Base-by-base conservation (phyloP, 2,888 invertebrate genomes). In the Opisthograptis luteolata region DNA sequence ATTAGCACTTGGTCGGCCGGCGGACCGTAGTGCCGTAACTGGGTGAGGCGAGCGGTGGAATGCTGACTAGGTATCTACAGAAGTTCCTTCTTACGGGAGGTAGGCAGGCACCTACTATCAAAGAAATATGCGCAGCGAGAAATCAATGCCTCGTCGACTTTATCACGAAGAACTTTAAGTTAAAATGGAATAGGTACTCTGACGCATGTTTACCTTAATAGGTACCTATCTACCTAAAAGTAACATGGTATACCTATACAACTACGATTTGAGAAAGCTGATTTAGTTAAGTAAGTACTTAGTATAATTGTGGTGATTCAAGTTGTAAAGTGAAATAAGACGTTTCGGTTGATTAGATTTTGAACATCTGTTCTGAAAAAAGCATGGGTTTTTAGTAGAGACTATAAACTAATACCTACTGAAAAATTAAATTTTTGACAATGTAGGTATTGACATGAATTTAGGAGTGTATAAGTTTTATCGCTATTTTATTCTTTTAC, bases 1-100 rank as follows among this genome's bases (percentile, higher is more conserved):
- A 91, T 91, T 91, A 91, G 84, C 91, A 90, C 91, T 72, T 74
- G 72, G 76, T 78, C 81, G 78, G 79, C 79, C 85, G 85, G 80
- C 79, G 77, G 84, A 84, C 85, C 85, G 87, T 86, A 87, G 79
- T 81, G 83, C 87, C 85, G 88, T 87, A 89, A 85, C 88, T 89
- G 89, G 89, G 88, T 87, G 88, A 88, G 84, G 73, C 82, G 79
- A 73, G 73, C 64, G 43, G 71, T 70, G 84, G 84, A 84, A 84
- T 84, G 84, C 81, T 79, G 79, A 70, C 79, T 75, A 73, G 68
- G 68, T 68, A 60, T 70, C 73, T 67, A 71, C 70, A 67, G 65
- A 73, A 71, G 74, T 76, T 72, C 73, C 71, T 73, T 76, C 41
- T 40, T 48, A 22, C 32, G 75, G 76, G 76, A 74, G 79, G 76